Base-by-base conservation (phyloP, 2,888 invertebrate genomes). In the Meloe dianella region DNA sequence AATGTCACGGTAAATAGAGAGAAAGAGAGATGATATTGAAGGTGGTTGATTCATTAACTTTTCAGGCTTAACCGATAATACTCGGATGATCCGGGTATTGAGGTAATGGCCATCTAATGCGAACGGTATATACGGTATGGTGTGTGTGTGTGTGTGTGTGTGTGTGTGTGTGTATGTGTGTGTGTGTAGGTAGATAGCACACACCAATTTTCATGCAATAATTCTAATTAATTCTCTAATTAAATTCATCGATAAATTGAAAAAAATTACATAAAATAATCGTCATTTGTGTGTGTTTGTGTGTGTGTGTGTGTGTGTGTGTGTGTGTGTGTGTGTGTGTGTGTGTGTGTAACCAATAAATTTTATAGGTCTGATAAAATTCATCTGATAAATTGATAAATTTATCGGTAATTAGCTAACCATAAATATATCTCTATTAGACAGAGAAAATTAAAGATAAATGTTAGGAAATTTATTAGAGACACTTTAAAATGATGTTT, bases 41-140 rank as follows among this genome's bases (percentile, higher is more conserved):
- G 73, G 73, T 72, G 75, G 75, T 77, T 80, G 80, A 81, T 80
- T 81, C 80, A 81, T 81, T 81, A 81, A 81, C 80, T 79, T 51
- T 51, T 72, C 72, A 70, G 77, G 81, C 79, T 80, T 80, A 80
- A 41, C 77, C 76, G 77, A 79, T 79, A 81, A 80, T 78, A 75
- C 80, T 17, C 75, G 74, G 78, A 74, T 81, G 80, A 81, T 80
- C 81, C 81, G 73, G 78, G 81, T 79, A 80, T 81, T 74, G 79
- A 78, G 80, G 78, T 81, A 81, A 81, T 80, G 79, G 80, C 78
- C 78, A 79, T 78, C 80, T 81, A 81, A 81, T 79, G 78, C 77
- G 79, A 79, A 79, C 80, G 80, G 80, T 78, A 78, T 79, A 78
- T n/a, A n/a, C n/a, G 77, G 74, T 74, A 63, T 66, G n/a, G 57